phyloP scores from a whole-genome alignment of 1,140 invertebrate genomes.

The Bombus terrestris region DNA sequence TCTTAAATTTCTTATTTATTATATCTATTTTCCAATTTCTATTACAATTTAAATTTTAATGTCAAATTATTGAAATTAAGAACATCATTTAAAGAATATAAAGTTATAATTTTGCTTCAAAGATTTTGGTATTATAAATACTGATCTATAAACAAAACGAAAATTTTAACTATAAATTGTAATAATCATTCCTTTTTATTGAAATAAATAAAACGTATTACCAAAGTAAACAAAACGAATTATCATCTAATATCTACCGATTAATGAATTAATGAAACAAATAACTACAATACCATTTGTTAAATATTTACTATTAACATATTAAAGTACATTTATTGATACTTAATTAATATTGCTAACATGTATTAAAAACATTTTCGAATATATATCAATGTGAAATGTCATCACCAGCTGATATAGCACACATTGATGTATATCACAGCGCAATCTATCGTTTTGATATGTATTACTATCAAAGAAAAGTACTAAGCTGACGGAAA shows the following conservation, averaged over 20 bases:
- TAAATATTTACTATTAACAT: neutral
- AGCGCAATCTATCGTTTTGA: constrained; percentile 54
- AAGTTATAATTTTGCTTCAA: neutral
- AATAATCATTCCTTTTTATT: neutral
- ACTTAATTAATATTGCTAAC: too few relatives aligned
- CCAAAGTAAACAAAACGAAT: neutral
- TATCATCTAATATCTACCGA: neutral
- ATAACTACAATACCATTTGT: neutral
- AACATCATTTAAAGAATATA: neutral
- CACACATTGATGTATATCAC: neutral
- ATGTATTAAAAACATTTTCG: neutral
- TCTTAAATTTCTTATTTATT: neutral
- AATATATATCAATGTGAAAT: neutral
- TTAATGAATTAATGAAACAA: neutral
- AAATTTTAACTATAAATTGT: neutral
- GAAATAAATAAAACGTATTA: neutral
- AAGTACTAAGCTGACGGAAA: neutral
- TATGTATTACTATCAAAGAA: constrained; percentile 38
- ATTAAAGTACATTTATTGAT: neutral
- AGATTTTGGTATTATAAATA: neutral
- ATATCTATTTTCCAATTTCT: neutral
- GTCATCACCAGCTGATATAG: constrained; percentile 12
- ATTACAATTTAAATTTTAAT: neutral
- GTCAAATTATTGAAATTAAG: neutral
- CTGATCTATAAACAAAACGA: neutral